Percentiles rank a stretch among this genome's conserved stretches.
Conservation (phyloP, 23 tunicate genomes). For the Halocynthia roretzi region DNA sequence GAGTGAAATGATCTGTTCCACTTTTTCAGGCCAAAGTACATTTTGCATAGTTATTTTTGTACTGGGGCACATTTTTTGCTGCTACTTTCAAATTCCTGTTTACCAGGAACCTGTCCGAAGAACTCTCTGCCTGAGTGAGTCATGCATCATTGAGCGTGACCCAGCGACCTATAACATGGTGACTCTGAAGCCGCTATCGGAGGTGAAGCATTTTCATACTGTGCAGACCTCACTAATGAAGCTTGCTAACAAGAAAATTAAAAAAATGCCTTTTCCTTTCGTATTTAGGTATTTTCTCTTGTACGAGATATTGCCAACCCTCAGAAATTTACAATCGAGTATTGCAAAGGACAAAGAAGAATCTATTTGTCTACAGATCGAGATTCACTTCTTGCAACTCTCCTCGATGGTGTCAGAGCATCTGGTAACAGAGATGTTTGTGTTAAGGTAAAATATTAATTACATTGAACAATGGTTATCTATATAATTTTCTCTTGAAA, state of each 20-base stretch:
- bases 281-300: constrained; percentile 69
- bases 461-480: not conserved
- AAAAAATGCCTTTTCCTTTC: not conserved
- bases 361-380: constrained; percentile 69
- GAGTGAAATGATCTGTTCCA: not conserved
- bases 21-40: too few species aligned
- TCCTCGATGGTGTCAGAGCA: constrained; percentile 85
- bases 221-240: not conserved
- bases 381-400: constrained; percentile 89
- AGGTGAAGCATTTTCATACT: constrained; percentile 27
- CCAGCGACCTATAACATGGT: constrained; percentile 78
- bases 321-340: constrained; percentile 75
- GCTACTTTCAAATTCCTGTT: not conserved
- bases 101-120: constrained; percentile 70
- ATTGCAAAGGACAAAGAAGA: constrained; percentile 47
- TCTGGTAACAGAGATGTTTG: constrained; percentile 94
- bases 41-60: too few species aligned
- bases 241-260: not conserved
- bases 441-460: constrained; percentile 39
- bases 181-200: constrained; percentile 69
- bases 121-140: constrained; percentile 80
- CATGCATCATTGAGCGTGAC: constrained; percentile 92
- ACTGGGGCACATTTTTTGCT: not conserved
- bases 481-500: too few species aligned
- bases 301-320: constrained; percentile 66